phyloP scores from a whole-genome alignment of 2,797 vertebrate genomes.

The Leptoclinus maculatus region DNA sequence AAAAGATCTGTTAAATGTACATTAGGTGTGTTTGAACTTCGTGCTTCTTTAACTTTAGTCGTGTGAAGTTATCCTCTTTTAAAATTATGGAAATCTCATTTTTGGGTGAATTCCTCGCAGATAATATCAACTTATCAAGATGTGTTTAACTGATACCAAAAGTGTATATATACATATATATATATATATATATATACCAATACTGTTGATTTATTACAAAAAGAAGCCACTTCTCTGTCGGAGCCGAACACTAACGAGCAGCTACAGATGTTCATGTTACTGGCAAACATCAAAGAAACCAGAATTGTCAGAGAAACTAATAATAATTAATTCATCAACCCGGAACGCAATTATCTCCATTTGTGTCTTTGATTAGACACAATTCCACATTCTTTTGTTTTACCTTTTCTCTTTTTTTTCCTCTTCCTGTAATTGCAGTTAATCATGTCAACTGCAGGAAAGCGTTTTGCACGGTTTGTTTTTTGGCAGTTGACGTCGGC shows the following conservation, averaged over 20 bases:
- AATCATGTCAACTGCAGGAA: conserved; percentile 60
- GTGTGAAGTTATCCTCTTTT: background rate
- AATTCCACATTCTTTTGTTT: conserved; percentile 66
- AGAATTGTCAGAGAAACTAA: conserved; percentile 45
- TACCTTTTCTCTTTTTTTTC: conserved; percentile 38
- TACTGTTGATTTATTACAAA: background rate
- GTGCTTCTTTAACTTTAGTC: background rate
- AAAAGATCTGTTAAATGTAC: background rate
- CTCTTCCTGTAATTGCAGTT: conserved; percentile 46
- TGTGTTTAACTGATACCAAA: background rate
- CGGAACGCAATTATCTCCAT: conserved; percentile 55
- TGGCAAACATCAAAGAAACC: conserved; percentile 34
- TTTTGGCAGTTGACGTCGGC: conserved; percentile 8
- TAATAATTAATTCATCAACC: conserved; percentile 51
- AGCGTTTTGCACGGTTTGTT: conserved; percentile 13
- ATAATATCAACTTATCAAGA: background rate
- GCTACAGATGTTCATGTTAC: conserved; percentile 63
- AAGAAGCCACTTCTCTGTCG: conserved; percentile 37
- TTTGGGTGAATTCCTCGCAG: background rate
- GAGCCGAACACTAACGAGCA: conserved; percentile 1
- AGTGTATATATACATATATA: too few species aligned
- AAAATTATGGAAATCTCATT: background rate
- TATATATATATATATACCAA: background rate
- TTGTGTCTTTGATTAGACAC: conserved; percentile 68
- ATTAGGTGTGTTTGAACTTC: background rate